Conservation (phyloP, 2,888 invertebrate genomes). For the Drosophila flavopinicola region DNA sequence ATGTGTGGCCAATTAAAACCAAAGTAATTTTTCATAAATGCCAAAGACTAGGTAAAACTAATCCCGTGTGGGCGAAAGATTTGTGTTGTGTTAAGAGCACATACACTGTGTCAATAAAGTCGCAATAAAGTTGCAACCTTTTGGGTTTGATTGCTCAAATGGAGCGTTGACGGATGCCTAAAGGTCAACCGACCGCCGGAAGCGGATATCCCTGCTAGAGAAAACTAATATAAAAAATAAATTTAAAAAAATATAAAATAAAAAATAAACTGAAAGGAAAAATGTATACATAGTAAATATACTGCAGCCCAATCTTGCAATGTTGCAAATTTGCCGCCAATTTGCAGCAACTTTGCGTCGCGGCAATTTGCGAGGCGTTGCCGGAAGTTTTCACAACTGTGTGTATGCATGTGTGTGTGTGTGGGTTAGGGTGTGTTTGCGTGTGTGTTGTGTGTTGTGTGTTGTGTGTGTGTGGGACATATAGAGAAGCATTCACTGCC, state of each 20-base stretch:
- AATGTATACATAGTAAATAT: constrained; percentile 11
- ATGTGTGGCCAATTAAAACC: too few species aligned
- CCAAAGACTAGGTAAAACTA: too few species aligned
- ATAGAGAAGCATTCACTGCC: constrained; percentile 34
- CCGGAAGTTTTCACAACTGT: constrained; percentile 33
- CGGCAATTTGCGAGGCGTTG: constrained; percentile 40
- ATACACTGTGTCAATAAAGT: constrained; percentile 4
- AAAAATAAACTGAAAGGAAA: constrained; percentile 10
- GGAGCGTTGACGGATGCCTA: too few species aligned
- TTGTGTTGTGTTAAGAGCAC: too few species aligned
- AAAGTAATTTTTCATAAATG: too few species aligned
- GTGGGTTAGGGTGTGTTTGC: neutral
- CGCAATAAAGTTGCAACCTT: neutral
- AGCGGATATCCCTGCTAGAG: too few species aligned
- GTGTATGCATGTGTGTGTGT: constrained; percentile 2
- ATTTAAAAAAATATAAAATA: constrained; percentile 7
- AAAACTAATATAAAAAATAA: too few species aligned
- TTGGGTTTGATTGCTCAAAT: neutral
- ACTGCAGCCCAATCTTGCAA: constrained; percentile 51
- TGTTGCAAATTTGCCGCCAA: constrained; percentile 51
- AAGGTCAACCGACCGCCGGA: too few species aligned
- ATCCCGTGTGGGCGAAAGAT: too few species aligned
- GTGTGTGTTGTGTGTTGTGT: constrained; percentile 9
- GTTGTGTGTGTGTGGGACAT: constrained; percentile 11
- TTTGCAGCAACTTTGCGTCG: constrained; percentile 34